These are phyloP conservation scores for Cardinalis cardinalis DNA, from an alignment of 2,113 vertebrate species.

Conservation along the genomic window DNA sequence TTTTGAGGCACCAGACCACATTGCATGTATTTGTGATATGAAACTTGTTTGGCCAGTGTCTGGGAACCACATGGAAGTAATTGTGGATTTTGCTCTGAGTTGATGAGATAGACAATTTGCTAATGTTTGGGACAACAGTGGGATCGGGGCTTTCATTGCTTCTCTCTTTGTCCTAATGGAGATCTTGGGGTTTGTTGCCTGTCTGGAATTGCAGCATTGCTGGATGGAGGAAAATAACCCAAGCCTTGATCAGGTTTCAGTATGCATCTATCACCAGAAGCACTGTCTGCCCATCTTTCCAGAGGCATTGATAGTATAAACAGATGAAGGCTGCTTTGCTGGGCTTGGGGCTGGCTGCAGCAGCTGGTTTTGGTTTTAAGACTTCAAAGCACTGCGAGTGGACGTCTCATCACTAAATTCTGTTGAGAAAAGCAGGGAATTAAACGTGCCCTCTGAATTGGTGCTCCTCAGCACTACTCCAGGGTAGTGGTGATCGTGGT, in stretches of 20 bases:
- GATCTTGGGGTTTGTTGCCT: conserved; percentile 44
- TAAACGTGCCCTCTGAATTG: not conserved
- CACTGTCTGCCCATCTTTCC: conserved; percentile 50
- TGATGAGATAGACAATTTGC: conserved; percentile 5
- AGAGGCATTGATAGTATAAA: conserved; percentile 48
- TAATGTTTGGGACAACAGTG: not conserved
- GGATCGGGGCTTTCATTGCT: not conserved
- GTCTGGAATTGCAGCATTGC: conserved; percentile 19
- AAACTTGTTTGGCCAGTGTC: not conserved
- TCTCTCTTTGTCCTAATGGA: conserved; percentile 11
- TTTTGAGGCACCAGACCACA: not conserved
- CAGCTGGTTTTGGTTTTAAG: conserved; percentile 72
- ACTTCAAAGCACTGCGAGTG: conserved; percentile 16
- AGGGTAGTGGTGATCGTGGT: not conserved
- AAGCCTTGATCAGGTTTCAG: conserved; percentile 41
- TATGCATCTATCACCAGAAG: conserved; percentile 39
- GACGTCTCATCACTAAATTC: conserved; percentile 12
- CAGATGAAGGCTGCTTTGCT: not conserved
- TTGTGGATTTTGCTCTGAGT: not conserved
- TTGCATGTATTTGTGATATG: not conserved
- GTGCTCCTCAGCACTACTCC: not conserved
- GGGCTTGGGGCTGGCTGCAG: not conserved
- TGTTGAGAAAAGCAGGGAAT: not conserved
- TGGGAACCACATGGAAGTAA: conserved; percentile 1
- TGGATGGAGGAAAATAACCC: conserved; percentile 34